phyloP scores from a whole-genome alignment of 2,888 invertebrate species.

The Cactoblastis cactorum region DNA sequence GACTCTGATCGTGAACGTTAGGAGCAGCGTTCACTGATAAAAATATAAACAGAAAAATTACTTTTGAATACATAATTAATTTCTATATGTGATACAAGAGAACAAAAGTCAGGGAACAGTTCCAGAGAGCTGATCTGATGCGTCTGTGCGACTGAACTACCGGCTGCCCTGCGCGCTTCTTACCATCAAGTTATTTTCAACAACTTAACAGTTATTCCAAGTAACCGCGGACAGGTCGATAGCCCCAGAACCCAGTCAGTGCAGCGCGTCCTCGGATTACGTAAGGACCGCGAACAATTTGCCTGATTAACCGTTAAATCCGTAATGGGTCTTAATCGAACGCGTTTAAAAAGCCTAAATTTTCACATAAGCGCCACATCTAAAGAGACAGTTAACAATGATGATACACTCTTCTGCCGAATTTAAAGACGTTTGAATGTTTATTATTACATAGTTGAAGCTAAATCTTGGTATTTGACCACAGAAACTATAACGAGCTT shows the following conservation, averaged over 20 bases:
- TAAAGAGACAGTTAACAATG: too few relatives aligned
- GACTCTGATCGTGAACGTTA: constrained; percentile 82
- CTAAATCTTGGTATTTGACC: too few relatives aligned
- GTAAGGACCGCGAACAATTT: constrained; percentile 55
- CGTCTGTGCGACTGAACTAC: constrained; percentile 38
- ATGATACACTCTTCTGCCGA: too few relatives aligned
- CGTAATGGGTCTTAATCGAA: constrained; percentile 14
- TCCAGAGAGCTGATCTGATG: constrained; percentile 48
- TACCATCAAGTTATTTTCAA: constrained; percentile 69
- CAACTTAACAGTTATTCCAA: constrained; percentile 75
- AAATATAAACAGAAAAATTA: constrained; percentile 32
- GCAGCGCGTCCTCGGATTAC: constrained; percentile 61
- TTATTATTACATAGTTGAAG: too few relatives aligned
- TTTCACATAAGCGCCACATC: too few relatives aligned
- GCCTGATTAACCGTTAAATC: constrained; percentile 33
- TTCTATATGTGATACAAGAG: neutral
- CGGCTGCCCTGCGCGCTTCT: constrained; percentile 52
- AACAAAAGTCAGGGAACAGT: constrained; percentile 33
- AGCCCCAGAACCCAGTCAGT: constrained; percentile 53
- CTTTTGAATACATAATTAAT: constrained; percentile 33
- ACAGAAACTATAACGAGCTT: too few relatives aligned
- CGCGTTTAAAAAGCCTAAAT: neutral
- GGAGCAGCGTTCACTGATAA: constrained; percentile 36
- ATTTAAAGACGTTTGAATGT: too few relatives aligned
- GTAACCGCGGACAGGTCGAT: constrained; percentile 75